Conservation (phyloP, 2,888 invertebrate genomes). For the Resseliella maxima region DNA sequence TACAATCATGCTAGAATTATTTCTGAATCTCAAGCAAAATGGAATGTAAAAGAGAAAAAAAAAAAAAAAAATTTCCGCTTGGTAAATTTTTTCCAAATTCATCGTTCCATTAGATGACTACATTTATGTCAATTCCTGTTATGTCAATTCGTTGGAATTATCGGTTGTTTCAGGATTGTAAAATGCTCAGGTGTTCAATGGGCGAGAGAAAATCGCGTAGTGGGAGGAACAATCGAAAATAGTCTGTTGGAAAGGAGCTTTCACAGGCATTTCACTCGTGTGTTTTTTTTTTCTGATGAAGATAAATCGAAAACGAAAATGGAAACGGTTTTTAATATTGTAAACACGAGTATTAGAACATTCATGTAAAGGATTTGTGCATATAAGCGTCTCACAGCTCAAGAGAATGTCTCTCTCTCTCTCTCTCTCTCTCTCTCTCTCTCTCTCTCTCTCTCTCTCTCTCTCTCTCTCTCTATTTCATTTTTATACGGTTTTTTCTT, state of each 20-base stretch:
- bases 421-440: no score
- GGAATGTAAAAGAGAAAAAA: not conserved
- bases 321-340: conserved; percentile 33
- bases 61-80: not conserved
- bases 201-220: not conserved
- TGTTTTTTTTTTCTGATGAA: not conserved
- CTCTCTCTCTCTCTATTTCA: not conserved
- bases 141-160: conserved; percentile 18
- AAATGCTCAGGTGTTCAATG: conserved; percentile 24
- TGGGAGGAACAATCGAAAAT: not conserved
- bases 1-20: not conserved
- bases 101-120: conserved; percentile 22
- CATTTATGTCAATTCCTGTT: not conserved
- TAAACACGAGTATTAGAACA: conserved; percentile 22
- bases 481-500: no score
- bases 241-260: not conserved
- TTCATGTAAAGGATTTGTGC: conserved; percentile 3
- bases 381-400: not conserved
- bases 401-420: not conserved
- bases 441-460: not conserved
- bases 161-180: not conserved
- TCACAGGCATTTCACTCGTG: not conserved
- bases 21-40: not conserved
- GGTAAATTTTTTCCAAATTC: not conserved
- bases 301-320: conserved; percentile 7